These are phyloP conservation scores for Synanthedon myopaeformis DNA, from an alignment of 2,888 invertebrate species.

Conservation along the genomic window DNA sequence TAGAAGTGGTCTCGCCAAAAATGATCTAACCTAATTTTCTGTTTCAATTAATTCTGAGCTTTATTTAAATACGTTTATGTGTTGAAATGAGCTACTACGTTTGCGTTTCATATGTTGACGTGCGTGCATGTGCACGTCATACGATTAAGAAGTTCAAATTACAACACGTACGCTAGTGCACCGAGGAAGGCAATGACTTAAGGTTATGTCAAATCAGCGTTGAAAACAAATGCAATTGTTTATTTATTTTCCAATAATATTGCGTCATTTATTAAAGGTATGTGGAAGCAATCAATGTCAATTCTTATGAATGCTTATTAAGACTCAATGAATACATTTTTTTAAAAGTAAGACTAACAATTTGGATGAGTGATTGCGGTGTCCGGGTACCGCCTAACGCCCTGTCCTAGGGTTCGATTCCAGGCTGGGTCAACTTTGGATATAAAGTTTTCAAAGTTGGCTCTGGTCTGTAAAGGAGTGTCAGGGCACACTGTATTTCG, in stretches of 20 bases:
- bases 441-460: too few relatives aligned
- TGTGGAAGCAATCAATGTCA: not conserved
- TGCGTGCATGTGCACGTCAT: constrained; percentile 16
- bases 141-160: constrained; percentile 33
- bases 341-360: too few relatives aligned
- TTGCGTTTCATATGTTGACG: constrained; percentile 1
- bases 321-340: not conserved
- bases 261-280: not conserved
- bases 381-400: too few relatives aligned
- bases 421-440: too few relatives aligned
- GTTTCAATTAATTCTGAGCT: not conserved
- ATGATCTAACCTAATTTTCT: not conserved
- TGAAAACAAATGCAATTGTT: constrained; percentile 17
- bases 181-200: constrained; percentile 35
- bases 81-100: not conserved
- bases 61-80: not conserved
- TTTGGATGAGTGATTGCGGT: too few relatives aligned
- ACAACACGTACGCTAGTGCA: constrained; percentile 38
- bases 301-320: not conserved
- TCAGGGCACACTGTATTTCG: too few relatives aligned
- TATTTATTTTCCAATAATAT: not conserved
- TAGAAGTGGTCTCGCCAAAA: not conserved
- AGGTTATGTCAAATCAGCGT: constrained; percentile 33
- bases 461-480: too few relatives aligned
- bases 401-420: too few relatives aligned